Percentiles rank a stretch among this genome's conserved stretches.
Evolutionary conservation across 2,888 invertebrate species (phyloP).

Genomic region (Dorcus parallelipipedus): DNA sequence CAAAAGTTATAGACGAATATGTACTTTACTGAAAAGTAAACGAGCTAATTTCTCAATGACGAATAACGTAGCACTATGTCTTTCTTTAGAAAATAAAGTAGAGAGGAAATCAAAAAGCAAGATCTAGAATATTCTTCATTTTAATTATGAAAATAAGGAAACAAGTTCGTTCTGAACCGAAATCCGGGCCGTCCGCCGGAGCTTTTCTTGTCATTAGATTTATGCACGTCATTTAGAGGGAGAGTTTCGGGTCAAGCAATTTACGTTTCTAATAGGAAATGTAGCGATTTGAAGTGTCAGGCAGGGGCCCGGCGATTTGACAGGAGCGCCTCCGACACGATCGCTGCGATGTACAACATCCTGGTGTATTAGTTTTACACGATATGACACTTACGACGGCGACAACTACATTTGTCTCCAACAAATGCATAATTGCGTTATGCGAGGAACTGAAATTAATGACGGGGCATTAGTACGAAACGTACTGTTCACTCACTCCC

Average conservation of each 20-base stretch:
- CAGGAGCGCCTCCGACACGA: neutral
- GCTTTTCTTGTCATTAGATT: neutral
- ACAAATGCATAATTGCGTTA: neutral
- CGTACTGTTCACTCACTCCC: too few relatives aligned
- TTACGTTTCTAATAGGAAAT: slow-evolving; percentile 3
- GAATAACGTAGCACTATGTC: too few relatives aligned
- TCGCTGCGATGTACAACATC: neutral
- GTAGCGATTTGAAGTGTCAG: slow-evolving; percentile 1
- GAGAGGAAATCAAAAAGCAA: too few relatives aligned
- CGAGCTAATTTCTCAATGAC: too few relatives aligned
- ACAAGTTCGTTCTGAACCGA: too few relatives aligned
- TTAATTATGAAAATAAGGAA: too few relatives aligned
- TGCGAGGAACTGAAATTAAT: neutral
- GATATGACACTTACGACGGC: slow-evolving; percentile 1
- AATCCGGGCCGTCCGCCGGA: neutral
- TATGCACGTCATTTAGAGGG: slow-evolving; percentile 1
- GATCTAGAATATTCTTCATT: too few relatives aligned
- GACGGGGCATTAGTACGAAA: neutral
- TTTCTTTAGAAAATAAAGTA: too few relatives aligned
- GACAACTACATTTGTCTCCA: slow-evolving; percentile 2
- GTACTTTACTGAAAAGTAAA: too few relatives aligned
- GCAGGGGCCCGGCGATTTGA: neutral
- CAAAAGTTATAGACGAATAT: too few relatives aligned
- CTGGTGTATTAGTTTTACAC: slow-evolving; percentile 1
- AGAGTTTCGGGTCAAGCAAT: slow-evolving; percentile 1